Evolutionary conservation across 2,113 vertebrate genomes (phyloP).

Genomic region (Coptodon rendalli): DNA sequence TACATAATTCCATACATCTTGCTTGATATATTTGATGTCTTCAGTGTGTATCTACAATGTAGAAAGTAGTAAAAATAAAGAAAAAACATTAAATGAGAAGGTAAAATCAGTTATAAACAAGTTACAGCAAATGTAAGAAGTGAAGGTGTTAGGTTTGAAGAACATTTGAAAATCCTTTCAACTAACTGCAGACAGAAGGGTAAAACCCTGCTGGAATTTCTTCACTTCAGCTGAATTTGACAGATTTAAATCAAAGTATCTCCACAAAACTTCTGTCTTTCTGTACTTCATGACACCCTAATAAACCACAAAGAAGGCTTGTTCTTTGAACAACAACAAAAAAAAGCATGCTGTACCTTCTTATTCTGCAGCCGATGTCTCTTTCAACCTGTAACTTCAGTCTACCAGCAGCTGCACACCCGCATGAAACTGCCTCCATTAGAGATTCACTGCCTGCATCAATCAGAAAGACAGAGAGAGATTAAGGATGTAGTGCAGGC

Average conservation of each 20-base stretch:
- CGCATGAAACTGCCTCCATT: constrained; percentile 60
- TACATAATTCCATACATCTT: not conserved
- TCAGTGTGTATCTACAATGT: not conserved
- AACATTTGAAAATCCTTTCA: not conserved
- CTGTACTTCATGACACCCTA: not conserved
- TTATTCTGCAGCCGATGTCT: constrained; percentile 31
- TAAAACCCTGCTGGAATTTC: not conserved
- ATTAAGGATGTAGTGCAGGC: constrained; percentile 24
- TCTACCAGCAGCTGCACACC: constrained; percentile 73
- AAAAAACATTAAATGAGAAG: not conserved
- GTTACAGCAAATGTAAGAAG: not conserved
- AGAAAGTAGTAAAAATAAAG: not conserved
- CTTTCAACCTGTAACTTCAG: constrained; percentile 70
- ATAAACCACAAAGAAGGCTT: not conserved
- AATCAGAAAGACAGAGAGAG: constrained; percentile 30
- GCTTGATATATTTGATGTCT: not conserved
- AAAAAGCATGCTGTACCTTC: not conserved
- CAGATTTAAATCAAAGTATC: not conserved
- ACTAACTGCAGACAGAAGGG: not conserved
- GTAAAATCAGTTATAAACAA: not conserved
- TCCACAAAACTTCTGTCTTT: not conserved
- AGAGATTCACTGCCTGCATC: constrained; percentile 43
- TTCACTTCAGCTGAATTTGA: not conserved
- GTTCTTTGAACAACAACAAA: constrained; percentile 20
- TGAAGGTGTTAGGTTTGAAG: not conserved